Evolutionary conservation across 2,113 vertebrate genomes (phyloP), one percentile per base, ranked within the genome.

Genomic region (Passerina amoena): DNA sequence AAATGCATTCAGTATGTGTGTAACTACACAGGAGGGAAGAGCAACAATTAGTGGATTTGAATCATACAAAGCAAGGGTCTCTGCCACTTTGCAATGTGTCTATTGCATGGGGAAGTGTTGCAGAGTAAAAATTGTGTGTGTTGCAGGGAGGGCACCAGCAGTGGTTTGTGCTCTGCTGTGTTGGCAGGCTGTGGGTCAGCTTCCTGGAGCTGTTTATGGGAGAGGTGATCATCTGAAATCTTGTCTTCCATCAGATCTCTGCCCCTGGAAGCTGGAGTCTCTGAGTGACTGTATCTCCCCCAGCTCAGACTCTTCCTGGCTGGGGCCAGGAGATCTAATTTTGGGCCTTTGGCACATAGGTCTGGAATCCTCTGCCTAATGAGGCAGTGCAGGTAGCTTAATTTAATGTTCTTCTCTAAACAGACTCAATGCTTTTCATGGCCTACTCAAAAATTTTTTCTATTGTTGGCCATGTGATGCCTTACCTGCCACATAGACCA

Each of bases 21-120:
- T 88, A 71, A 95, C 44, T 63, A 83, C 64, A 37, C 11, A 14
- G 37, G 4, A 57, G 64, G 71, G 54, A 88, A 90, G 56, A 89
- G 37, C 65, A 61, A 31, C 83, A 82, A 94, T 96, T 96, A 95
- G 89, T 94, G 89, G 79, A 27, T 80, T 94, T 96, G 93, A 95
- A 83, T 97, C 90, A 96, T 50, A 56, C 23, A 78, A 94, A 77
- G 70, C 4, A 20, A 91, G 93, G 85, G 90, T 88, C 79, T 94
- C 59, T 64, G 69, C 56, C 40, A 22, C 60, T 92, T 80, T 73
- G 71, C 71, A 93, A 78, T 2, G 0, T 77, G 40, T 44, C 57
- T 91, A 3, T 90, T 85, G 76, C 42, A 12, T 30, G 60, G 72
- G 60, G 47, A 93, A 42, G 86, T 82, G 61, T 63, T 85, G 71